Evolutionary conservation across 2,888 invertebrate species (phyloP), one percentile per base, ranked within the genome.

Genomic region (Charanyca ferruginea): DNA sequence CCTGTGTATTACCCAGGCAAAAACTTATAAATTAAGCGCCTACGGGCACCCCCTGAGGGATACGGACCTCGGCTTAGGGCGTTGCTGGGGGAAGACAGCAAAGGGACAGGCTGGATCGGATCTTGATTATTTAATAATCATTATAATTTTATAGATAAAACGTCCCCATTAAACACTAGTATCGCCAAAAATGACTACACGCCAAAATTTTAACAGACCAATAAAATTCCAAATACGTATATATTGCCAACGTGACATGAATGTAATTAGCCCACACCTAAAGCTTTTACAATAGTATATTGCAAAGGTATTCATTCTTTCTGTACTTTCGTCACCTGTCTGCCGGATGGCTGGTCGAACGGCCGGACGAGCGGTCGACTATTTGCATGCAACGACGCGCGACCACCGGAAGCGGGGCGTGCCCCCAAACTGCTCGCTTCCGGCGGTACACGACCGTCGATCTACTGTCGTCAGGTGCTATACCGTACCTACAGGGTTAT

Each of bases 381-480:
- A 93, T 95, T 95, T 93, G 93, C 93, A 94, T 94, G 89, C 94
- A 92, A 73, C 90, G 91, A 83, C 84, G 93, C 93, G 92, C 93
- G 94, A 92, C 93, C 91, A 87, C 85, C 93, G 95, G 94, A 94
- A 91, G 86, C 79, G 85, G 90, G 92, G 91, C 89, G 90, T 89
- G 92, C 90, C 92, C 93, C 91, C 89, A 92, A 93, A 94, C 94
- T 92, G 91, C 90, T 89, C 89, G 79, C 90, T 93, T 94, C 95
- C 94, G 90, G 87, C 72, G 80, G 70, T 84, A 83, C 73, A 83
- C 82, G 73, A 62, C 57, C 60, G 69, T 66, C 82, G 73, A 74
- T 78, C 62, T 70, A 65, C 71, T 66, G 74, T 77, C 81, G 78
- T 83, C 80, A 82, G 81, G 84, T 81, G 70, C 64, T 76, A 69